Evolutionary conservation across 2,797 vertebrate genomes (phyloP).

Genomic region (Galagoides demidoff): DNA sequence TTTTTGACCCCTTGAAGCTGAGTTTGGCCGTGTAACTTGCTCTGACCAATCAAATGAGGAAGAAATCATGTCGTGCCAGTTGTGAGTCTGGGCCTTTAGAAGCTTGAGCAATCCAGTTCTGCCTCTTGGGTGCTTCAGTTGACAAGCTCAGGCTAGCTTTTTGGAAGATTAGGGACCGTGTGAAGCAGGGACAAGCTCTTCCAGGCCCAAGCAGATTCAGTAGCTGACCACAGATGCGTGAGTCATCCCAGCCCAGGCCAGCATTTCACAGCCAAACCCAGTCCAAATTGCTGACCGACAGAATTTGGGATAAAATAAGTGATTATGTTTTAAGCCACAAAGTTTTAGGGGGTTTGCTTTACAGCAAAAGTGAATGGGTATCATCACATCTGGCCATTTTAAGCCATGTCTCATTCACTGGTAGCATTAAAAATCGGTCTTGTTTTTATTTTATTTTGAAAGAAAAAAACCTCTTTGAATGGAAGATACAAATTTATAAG

Average conservation of each 20-base stretch:
- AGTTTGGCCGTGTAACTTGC: neutral
- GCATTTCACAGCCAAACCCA: neutral
- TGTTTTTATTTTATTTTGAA: neutral
- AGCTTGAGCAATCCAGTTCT: neutral
- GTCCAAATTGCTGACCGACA: neutral
- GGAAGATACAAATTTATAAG: slow-evolving; percentile 13
- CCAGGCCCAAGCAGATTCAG: neutral
- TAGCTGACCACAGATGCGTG: neutral
- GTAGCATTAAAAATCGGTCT: neutral
- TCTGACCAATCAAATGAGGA: neutral
- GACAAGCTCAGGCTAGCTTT: neutral
- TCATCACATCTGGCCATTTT: neutral
- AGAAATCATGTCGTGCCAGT: neutral
- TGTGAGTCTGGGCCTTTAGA: neutral
- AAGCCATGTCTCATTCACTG: neutral
- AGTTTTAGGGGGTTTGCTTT: neutral
- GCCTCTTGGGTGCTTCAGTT: neutral
- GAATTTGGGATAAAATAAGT: neutral
- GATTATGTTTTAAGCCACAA: neutral
- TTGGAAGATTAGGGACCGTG: neutral
- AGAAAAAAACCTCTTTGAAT: neutral
- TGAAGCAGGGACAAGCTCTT: neutral
- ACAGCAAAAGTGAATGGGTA: neutral
- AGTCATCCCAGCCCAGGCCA: neutral
- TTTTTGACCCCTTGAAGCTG: neutral